phyloP scores from a whole-genome alignment of 2,113 vertebrate genomes.

The Montifringilla adamsi region DNA sequence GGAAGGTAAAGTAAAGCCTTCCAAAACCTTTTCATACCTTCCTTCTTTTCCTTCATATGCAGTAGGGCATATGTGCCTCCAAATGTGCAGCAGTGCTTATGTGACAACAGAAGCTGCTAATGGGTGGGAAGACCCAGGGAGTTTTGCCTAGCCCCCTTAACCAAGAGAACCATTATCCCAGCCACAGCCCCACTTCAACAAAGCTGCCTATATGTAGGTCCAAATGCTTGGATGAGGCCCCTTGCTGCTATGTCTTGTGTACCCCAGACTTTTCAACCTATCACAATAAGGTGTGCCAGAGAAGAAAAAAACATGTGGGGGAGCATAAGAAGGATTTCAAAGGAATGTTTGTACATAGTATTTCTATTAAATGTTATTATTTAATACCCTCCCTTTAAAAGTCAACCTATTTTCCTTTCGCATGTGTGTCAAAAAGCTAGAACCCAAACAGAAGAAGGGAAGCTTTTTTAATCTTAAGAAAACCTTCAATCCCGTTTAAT shows the following conservation, averaged over 20 bases:
- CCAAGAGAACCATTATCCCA: not conserved
- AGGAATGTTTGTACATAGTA: not conserved
- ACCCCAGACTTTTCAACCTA: not conserved
- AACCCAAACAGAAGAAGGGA: not conserved
- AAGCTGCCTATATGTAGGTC: not conserved
- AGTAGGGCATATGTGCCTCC: not conserved
- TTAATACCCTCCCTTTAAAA: not conserved
- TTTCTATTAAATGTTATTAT: not conserved
- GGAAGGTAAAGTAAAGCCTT: not conserved
- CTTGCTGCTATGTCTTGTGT: not conserved
- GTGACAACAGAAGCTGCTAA: not conserved
- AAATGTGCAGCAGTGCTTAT: not conserved
- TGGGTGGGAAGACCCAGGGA: not conserved
- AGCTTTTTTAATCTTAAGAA: not conserved
- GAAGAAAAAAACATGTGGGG: not conserved
- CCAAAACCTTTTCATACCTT: not conserved
- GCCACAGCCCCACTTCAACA: not conserved
- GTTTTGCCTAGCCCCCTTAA: not conserved
- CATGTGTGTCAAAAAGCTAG: not conserved
- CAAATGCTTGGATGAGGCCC: not conserved
- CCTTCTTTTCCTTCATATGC: not conserved
- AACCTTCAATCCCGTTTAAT: not conserved
- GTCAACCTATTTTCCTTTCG: not conserved
- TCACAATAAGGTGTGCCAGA: too few species aligned
- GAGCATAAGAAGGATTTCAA: not conserved